phyloP scores from a whole-genome alignment of 2,113 vertebrate species.

The Phalacrocorax carbo region DNA sequence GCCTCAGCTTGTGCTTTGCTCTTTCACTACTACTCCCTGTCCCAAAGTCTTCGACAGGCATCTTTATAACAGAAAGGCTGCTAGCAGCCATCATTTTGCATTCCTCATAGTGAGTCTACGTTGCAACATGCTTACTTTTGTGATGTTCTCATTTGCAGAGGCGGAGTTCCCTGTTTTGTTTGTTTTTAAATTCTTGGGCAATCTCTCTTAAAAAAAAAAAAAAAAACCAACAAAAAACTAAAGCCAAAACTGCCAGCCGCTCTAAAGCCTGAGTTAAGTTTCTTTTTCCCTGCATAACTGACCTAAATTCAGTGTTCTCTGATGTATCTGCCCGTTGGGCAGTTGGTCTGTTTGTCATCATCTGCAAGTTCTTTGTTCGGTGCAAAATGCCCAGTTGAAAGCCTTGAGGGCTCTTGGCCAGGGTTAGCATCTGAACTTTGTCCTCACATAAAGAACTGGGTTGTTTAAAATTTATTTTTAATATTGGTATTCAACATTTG shows the following conservation, averaged over 20 bases:
- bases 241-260: neutral
- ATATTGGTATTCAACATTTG: neutral
- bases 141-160: conserved; percentile 5
- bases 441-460: conserved; percentile 4
- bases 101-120: neutral
- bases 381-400: neutral
- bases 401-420: neutral
- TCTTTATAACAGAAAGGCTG: neutral
- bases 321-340: neutral
- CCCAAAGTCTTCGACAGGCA: neutral
- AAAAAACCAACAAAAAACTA: too few species aligned
- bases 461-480: conserved; percentile 48
- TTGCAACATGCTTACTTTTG: conserved; percentile 10
- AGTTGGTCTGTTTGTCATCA: neutral
- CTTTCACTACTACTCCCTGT: neutral
- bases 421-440: conserved; percentile 7
- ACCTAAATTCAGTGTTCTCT: conserved; percentile 40
- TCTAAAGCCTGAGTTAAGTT: conserved; percentile 19
- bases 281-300: conserved; percentile 29
- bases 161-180: conserved; percentile 29
- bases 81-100: neutral
- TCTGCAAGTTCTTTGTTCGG: neutral
- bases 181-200: conserved; percentile 49
- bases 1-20: neutral
- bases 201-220: neutral